These are phyloP conservation scores for Abramis brama DNA, from an alignment of 2,113 vertebrate species.

Conservation along the genomic window DNA sequence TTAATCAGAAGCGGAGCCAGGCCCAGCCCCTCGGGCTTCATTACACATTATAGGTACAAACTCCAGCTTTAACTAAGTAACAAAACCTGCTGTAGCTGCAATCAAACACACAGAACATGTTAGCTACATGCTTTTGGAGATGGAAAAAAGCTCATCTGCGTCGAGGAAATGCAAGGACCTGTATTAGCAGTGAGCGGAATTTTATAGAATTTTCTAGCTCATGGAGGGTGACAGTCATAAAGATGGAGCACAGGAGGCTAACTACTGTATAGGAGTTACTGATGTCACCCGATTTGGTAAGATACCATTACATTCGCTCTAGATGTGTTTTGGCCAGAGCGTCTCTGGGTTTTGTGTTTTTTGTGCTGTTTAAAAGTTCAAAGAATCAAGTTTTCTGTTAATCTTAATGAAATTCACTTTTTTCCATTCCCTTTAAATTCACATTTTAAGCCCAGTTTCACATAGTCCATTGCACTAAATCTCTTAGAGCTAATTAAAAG, in stretches of 20 bases:
- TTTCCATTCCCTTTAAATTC: background rate
- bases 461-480: conserved; percentile 22
- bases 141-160: conserved; percentile 24
- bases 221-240: conserved; percentile 34
- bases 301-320: background rate
- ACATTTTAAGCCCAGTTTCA: background rate
- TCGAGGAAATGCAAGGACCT: background rate
- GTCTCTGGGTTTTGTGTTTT: background rate
- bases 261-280: conserved; percentile 23
- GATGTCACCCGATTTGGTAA: conserved; percentile 60
- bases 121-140: conserved; percentile 19
- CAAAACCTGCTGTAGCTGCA: conserved; percentile 32
- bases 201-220: conserved; percentile 38
- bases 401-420: background rate
- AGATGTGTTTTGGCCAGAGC: background rate
- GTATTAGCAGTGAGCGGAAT: background rate
- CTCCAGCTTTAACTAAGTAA: conserved; percentile 47
- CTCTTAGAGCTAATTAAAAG: conserved; percentile 39
- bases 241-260: conserved; percentile 48
- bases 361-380: background rate
- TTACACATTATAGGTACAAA: conserved; percentile 74
- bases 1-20: conserved; percentile 71
- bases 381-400: background rate
- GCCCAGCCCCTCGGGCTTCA: conserved; percentile 82
- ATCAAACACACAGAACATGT: conserved; percentile 17